Conservation (phyloP, 2,113 vertebrate genomes). For the Gavialis gangeticus region DNA sequence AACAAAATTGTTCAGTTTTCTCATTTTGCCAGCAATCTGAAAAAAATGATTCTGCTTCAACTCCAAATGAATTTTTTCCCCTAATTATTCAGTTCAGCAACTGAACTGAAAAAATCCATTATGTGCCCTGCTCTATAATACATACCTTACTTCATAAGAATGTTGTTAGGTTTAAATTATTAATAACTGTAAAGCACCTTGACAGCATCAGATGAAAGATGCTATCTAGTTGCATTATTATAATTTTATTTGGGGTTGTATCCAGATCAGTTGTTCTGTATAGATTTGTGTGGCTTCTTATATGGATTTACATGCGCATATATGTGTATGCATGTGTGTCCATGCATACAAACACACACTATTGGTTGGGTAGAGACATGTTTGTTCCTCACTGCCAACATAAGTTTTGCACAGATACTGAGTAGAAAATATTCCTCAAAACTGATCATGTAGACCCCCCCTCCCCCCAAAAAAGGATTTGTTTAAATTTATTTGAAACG, state of each 20-base stretch:
- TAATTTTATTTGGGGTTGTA: neutral
- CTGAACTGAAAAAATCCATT: neutral
- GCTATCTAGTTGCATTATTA: neutral
- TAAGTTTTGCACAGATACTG: neutral
- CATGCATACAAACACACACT: too few relatives aligned
- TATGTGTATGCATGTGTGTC: neutral
- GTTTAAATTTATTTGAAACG: neutral
- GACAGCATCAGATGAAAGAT: neutral
- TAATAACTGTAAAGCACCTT: neutral
- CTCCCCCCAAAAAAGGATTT: too few relatives aligned
- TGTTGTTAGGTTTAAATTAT: neutral
- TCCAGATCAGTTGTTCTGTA: fast-evolving
- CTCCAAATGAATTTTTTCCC: neutral
- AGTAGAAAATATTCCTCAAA: neutral
- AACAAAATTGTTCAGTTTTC: too few relatives aligned
- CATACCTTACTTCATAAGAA: neutral
- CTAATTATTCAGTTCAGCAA: conserved; percentile 1
- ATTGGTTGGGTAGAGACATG: too few relatives aligned
- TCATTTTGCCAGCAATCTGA: neutral
- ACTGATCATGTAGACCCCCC: neutral
- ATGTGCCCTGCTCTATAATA: neutral
- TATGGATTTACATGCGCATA: neutral
- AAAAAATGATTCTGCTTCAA: neutral
- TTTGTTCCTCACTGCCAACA: neutral
- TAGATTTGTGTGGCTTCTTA: neutral